Conservation (phyloP, 2,888 invertebrate species). For the Pimpla rufipes region DNA sequence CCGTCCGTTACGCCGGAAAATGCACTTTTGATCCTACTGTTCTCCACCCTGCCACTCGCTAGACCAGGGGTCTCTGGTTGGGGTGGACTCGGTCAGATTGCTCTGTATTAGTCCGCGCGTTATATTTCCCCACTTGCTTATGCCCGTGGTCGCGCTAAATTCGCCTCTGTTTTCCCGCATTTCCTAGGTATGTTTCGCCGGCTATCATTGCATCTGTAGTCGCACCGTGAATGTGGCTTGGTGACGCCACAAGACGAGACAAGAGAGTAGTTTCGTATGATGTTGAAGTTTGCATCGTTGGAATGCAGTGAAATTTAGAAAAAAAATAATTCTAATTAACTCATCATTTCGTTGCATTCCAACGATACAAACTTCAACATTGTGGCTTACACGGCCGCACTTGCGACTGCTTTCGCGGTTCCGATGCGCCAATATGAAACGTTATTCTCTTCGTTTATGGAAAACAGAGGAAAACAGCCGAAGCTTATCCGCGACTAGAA, state of each 20-base stretch:
- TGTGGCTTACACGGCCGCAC: neutral
- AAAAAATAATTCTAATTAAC: too few relatives aligned
- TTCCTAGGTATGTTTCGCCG: neutral
- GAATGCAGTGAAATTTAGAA: too few relatives aligned
- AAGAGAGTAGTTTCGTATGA: too few relatives aligned
- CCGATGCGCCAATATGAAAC: neutral
- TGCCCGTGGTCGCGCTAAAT: neutral
- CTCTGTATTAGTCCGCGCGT: constrained; percentile 20
- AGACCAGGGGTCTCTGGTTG: constrained; percentile 1
- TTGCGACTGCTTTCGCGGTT: neutral
- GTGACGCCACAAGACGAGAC: too few relatives aligned
- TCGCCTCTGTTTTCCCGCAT: neutral
- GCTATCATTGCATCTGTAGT: constrained; percentile 2
- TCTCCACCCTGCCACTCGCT: neutral
- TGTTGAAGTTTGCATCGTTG: too few relatives aligned
- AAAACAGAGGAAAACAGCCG: neutral
- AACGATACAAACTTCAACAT: neutral
- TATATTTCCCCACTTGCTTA: neutral
- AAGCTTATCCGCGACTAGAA: neutral
- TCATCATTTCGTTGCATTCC: too few relatives aligned
- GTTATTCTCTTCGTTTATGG: neutral
- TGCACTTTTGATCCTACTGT: constrained; percentile 48
- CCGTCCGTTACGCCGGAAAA: constrained; percentile 42
- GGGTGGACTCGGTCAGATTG: neutral
- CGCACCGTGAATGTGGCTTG: too few relatives aligned